Conservation (phyloP, 1,140 invertebrate genomes). For the Microvelia longipes region DNA sequence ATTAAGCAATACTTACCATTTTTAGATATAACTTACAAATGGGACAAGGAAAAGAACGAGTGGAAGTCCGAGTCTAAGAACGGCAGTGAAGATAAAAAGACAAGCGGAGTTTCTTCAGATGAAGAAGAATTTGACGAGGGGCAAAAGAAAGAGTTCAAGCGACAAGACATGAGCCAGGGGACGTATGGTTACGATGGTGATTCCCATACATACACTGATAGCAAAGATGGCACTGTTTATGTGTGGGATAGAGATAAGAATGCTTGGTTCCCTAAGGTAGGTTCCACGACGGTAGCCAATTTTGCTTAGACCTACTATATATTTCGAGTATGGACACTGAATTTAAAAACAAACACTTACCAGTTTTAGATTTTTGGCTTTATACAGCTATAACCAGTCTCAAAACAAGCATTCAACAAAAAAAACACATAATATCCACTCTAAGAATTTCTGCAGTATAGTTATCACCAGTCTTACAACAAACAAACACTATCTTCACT, state of each 20-base stretch:
- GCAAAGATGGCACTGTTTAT: constrained; percentile 68
- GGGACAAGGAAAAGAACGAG: constrained; percentile 36
- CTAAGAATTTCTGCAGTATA: too few relatives aligned
- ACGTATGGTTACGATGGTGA: constrained; percentile 57
- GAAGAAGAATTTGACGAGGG: constrained; percentile 21
- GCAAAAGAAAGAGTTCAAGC: constrained; percentile 24
- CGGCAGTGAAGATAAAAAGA: constrained; percentile 27
- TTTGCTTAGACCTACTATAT: too few relatives aligned
- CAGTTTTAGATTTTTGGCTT: constrained; percentile 7
- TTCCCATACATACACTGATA: constrained; percentile 65
- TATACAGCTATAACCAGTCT: too few relatives aligned
- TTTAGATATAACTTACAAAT: constrained; percentile 25
- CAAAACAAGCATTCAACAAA: too few relatives aligned
- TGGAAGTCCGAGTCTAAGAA: constrained; percentile 33
- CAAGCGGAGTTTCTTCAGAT: constrained; percentile 20
- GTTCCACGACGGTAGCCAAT: too few relatives aligned
- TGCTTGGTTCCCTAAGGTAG: constrained; percentile 88
- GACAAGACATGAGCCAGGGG: constrained; percentile 30
- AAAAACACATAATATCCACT: too few relatives aligned
- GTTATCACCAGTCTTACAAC: too few relatives aligned
- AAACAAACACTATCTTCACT: too few relatives aligned
- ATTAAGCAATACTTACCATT: too few relatives aligned
- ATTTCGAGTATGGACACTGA: too few relatives aligned
- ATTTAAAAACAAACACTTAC: too few relatives aligned
- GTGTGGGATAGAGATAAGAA: constrained; percentile 81